Evolutionary conservation across 2,113 vertebrate genomes (phyloP).

Genomic region (Eupsittula cactorum): DNA sequence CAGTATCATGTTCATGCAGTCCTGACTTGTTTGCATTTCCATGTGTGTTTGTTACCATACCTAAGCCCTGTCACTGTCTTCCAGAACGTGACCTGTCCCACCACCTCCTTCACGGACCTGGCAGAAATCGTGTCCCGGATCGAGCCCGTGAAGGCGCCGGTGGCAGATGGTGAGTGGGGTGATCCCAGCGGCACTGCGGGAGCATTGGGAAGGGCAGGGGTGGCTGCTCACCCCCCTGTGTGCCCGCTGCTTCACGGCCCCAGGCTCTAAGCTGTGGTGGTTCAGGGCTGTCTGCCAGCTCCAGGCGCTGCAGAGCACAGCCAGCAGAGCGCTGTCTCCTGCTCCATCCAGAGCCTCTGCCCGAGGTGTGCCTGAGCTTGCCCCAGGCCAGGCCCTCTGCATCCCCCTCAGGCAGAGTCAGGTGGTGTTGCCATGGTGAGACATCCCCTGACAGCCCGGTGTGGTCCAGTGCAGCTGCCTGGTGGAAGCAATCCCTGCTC

Average conservation of each 20-base stretch:
- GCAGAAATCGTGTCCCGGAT: conserved; percentile 94
- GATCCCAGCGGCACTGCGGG: fast-evolving
- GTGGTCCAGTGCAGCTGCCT: background rate
- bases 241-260: background rate
- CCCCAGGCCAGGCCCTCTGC: fast-evolving
- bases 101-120: conserved; percentile 91
- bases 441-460: background rate
- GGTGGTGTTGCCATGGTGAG: fast-evolving
- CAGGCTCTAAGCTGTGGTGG: fast-evolving
- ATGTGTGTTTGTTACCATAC: background rate
- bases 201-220: fast-evolving
- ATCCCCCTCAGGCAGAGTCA: fast-evolving
- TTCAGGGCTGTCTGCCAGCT: background rate
- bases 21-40: background rate
- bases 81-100: conserved; percentile 90
- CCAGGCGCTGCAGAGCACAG: background rate
- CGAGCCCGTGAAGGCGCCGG: conserved; percentile 80
- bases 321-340: background rate
- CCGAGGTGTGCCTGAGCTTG: background rate
- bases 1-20: background rate
- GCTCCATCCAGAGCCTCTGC: background rate
- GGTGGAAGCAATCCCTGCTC: background rate
- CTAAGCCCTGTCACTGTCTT: background rate
- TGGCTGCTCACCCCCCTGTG: background rate
- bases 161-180: conserved; percentile 80